These are phyloP conservation scores for Eustalomyia histrio DNA, from an alignment of 2,888 invertebrate genomes.

Conservation along the genomic window DNA sequence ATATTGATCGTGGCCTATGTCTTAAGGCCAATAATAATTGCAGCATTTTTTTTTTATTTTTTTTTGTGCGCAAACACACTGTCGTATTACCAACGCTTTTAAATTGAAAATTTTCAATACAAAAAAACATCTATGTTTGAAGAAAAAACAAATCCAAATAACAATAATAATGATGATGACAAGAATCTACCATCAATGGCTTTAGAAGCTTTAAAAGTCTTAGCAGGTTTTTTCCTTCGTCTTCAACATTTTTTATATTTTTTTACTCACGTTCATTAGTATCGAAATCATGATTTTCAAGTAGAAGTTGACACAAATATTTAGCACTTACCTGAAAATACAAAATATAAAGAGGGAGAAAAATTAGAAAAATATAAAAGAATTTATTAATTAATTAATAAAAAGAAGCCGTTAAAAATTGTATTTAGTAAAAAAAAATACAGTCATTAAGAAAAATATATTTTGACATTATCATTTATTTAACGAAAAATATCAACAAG, in stretches of 20 bases:
- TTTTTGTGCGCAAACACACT: slow-evolving; percentile 8
- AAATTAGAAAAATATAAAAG: slow-evolving; percentile 2
- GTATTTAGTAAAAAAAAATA: not conserved
- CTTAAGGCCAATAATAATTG: slow-evolving; percentile 62
- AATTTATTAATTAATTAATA: slow-evolving; percentile 55
- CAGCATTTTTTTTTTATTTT: slow-evolving; percentile 38
- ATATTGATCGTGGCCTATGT: slow-evolving; percentile 41
- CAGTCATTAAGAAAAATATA: not conserved
- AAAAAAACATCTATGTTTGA: not conserved
- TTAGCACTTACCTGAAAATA: slow-evolving; percentile 63
- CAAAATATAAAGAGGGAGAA: slow-evolving; percentile 28
- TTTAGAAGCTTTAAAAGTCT: slow-evolving; percentile 19
- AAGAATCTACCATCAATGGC: slow-evolving; percentile 36
- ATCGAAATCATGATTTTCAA: slow-evolving; percentile 52
- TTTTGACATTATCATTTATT: not conserved
- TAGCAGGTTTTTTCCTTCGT: slow-evolving; percentile 39
- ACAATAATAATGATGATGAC: slow-evolving; percentile 36
- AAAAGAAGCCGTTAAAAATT: not conserved
- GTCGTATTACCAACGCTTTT: not conserved
- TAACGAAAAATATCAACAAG: too few species aligned
- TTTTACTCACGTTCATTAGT: slow-evolving; percentile 62
- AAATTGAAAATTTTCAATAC: slow-evolving; percentile 26
- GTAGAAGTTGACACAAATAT: slow-evolving; percentile 58
- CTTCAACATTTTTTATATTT: slow-evolving; percentile 18
- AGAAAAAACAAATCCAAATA: not conserved